Base-by-base conservation (phyloP, 2,113 vertebrate species). In the Cephalopholis sonnerati region DNA sequence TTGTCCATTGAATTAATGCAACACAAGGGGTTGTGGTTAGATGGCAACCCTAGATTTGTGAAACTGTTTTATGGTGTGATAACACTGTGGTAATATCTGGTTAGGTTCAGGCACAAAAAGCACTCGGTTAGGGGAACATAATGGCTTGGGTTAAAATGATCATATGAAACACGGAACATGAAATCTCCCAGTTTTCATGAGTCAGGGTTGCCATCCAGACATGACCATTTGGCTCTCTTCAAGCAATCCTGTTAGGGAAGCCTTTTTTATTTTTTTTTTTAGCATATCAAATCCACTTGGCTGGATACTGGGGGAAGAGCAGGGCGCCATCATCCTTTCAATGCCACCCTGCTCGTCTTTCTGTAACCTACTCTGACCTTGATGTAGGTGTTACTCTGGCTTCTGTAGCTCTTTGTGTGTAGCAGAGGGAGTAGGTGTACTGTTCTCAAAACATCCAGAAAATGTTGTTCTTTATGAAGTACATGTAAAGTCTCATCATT, bases 261-360 rank as follows among this genome's bases (percentile, higher is more conserved):
- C 32, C 32, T 36, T 36, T 36, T 36, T 36, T 7, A 61, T 79
- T 66, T 72, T 20, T 44, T 39, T 48, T 67, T 66, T 67, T 29
- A 79, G n/a, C 20, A 66, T 41, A 46, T 75, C 27, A 55, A 70
- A 79, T 82, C 53, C 53, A 79, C 70, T 76, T 58, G 2, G 4
- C 18, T 48, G 15, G 8, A 70, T 59, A 62, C 75, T 18, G 15
- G 50, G 32, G 15, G 39, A 73, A 48, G 24, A 70, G 46, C 24
- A 39, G 29, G 10, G 8, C 22, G 1, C 54, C 27, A 55, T 58
- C 55, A 53, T 79, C 51, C n/a, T 61, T 59, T 65, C 46, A 77
- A 16, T 54, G 36, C 32, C 4, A 11, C 48, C 15, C 46, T 36
- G n/a, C 57, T 74, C 22, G 15, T n/a, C 36, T 46, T 61, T 58